Evolutionary conservation across 2,888 invertebrate species (phyloP).

Genomic region (Labia minor): DNA sequence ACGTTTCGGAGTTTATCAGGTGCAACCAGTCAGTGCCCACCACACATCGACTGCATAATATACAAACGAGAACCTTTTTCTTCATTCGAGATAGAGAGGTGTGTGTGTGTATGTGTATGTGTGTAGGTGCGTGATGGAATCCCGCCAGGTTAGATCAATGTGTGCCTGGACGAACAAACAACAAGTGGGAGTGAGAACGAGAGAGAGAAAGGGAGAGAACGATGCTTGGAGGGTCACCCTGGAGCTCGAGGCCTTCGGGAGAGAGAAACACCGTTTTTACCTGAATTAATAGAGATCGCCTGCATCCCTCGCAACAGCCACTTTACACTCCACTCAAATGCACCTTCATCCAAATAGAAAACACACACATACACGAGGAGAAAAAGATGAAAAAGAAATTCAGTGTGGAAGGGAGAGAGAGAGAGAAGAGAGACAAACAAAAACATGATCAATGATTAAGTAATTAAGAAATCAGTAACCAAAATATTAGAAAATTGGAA

Average conservation of each 20-base stretch:
- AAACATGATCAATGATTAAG: too few relatives aligned
- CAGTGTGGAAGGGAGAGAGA: too few relatives aligned
- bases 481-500: too few relatives aligned
- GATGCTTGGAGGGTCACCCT: background rate
- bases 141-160: background rate
- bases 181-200: background rate
- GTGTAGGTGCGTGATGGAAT: conserved; percentile 13
- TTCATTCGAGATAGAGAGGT: background rate
- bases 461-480: too few relatives aligned
- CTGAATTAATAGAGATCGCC: conserved; percentile 3
- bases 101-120: background rate
- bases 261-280: background rate
- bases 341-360: too few relatives aligned
- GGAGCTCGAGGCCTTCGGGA: background rate
- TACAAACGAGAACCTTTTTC: background rate
- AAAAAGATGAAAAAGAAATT: too few relatives aligned
- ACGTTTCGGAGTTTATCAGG: background rate
- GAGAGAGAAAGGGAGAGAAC: too few relatives aligned
- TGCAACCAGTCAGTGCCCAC: background rate
- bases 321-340: too few relatives aligned
- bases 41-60: background rate
- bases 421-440: too few relatives aligned
- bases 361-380: too few relatives aligned
- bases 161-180: background rate
- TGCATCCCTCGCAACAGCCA: too few relatives aligned